These are phyloP conservation scores for Todus mexicanus DNA, from an alignment of 2,797 vertebrate genomes.

Conservation along the genomic window DNA sequence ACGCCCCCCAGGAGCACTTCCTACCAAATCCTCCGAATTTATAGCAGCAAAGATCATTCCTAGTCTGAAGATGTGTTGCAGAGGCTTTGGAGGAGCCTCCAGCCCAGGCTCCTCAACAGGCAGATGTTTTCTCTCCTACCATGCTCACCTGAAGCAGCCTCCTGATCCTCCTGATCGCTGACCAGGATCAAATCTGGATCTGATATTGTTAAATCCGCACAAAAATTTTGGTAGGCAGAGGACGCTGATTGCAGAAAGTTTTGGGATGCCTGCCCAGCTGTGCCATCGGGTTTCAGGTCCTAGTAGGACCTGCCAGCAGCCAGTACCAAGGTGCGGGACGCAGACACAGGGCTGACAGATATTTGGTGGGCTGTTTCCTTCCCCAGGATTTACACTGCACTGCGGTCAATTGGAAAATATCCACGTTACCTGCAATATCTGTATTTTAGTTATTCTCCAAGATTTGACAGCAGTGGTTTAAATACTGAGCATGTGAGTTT, in stretches of 20 bases:
- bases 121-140: background rate
- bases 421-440: background rate
- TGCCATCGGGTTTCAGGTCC: accelerated
- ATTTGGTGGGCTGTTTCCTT: background rate
- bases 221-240: background rate
- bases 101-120: background rate
- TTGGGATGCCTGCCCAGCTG: background rate
- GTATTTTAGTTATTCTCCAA: background rate
- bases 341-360: background rate
- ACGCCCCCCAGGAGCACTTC: accelerated
- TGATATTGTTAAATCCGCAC: background rate
- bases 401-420: background rate
- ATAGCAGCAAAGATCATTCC: background rate
- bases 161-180: background rate
- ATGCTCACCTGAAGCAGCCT: background rate
- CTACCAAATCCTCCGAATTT: background rate
- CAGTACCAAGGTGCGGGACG: accelerated
- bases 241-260: background rate
- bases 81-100: background rate
- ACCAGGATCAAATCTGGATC: background rate
- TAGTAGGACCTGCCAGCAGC: background rate
- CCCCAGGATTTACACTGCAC: background rate
- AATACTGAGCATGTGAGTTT: background rate
- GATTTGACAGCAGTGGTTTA: background rate
- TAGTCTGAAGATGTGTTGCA: accelerated